Base-by-base conservation (phyloP, 2,113 vertebrate species). In the Antennarius striatus region DNA sequence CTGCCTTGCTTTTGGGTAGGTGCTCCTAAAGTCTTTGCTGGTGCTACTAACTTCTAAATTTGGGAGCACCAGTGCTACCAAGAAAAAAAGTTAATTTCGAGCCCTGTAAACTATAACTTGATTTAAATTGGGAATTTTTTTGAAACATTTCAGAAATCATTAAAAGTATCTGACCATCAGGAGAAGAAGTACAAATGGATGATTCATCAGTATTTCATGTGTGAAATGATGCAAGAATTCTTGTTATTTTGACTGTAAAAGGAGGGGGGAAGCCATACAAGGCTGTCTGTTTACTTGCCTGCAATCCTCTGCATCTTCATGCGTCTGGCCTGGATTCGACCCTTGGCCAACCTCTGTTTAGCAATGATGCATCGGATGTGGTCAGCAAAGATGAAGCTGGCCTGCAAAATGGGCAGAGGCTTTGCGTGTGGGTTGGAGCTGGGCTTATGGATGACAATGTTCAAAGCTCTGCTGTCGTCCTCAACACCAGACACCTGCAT, bases 361-460 rank as follows among this genome's bases (percentile, higher is more conserved):
- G 98, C 98, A 2, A 99, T 99, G 86, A 99, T 98, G 87, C 98
- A 99, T 80, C 98, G 98, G 76, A 99, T 99, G 77, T 99, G 97
- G 86, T 99, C 98, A 0, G 97, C 95, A 55, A 99, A 99, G 68
- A 98, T 90, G 32, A 99, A 99, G 5, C 94, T 96, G 68, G 98
- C 98, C 88, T 99, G 98, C n/a, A 99, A 95, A 82, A 99, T 97
- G 7, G 98, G 97, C 80, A 99, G 93, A 13, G 98, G 98, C 86
- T 96, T 97, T 4, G 96, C 97, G 3, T 99, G 98, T 3, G 97
- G 97, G 84, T 96, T 98, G 42, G 98, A 95, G 1, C 96, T 95
- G 40, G 98, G 98, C 79, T 98, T 98, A 77, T 99, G 98, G 75
- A 99, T 98, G 14, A 93, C 94, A 8, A 99, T 98, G 73, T 96